Conservation (phyloP, 1,140 invertebrate genomes). For the Lepidotrigona ventralis region DNA sequence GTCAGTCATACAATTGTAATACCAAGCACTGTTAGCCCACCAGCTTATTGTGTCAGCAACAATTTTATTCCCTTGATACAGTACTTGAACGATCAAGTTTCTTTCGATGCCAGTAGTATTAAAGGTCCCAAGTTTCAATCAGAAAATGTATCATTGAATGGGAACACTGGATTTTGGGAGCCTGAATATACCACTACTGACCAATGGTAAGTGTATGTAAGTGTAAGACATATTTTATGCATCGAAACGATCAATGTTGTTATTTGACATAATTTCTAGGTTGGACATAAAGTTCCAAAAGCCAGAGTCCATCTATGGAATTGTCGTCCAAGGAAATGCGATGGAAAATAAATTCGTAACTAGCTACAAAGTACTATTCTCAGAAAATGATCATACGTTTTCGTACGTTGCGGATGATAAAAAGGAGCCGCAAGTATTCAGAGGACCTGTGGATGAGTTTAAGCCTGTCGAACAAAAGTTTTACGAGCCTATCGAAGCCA, state of each 20-base stretch:
- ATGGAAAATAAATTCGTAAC: conserved; percentile 86
- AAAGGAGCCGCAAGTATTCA: conserved; percentile 83
- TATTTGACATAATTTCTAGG: conserved; percentile 44
- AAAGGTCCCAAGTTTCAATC: conserved; percentile 79
- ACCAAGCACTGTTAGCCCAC: conserved; percentile 79
- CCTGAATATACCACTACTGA: conserved; percentile 74
- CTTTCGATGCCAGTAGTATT: conserved; percentile 83
- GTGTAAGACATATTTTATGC: neutral
- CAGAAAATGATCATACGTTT: conserved; percentile 83
- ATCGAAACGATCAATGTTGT: neutral
- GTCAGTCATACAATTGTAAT: conserved; percentile 69
- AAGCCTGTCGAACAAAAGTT: conserved; percentile 84
- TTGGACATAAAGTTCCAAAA: conserved; percentile 85
- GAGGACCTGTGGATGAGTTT: conserved; percentile 84
- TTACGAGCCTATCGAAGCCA: conserved; percentile 86
- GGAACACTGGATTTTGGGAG: conserved; percentile 81
- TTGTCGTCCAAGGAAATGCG: conserved; percentile 85
- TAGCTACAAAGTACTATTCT: conserved; percentile 87
- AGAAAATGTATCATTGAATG: conserved; percentile 79
- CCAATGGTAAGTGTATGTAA: conserved; percentile 57
- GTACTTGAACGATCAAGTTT: conserved; percentile 69
- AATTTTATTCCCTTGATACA: conserved; percentile 70
- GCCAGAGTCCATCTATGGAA: conserved; percentile 86
- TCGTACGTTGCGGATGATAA: conserved; percentile 78
- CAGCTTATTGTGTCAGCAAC: conserved; percentile 77